Base-by-base conservation (phyloP, 1,140 invertebrate genomes). In the Atta cephalotes region DNA sequence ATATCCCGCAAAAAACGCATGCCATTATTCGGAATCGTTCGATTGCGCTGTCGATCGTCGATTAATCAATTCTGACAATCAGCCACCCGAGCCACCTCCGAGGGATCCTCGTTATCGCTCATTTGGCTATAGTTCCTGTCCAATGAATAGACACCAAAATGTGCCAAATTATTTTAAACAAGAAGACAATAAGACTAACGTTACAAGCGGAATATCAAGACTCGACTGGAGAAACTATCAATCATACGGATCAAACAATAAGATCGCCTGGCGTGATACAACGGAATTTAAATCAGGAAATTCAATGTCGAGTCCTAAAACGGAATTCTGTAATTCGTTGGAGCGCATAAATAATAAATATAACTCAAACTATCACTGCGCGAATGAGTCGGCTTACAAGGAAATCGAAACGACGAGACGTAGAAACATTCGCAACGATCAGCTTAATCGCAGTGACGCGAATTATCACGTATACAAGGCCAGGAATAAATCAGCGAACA, bases 71-170 rank as follows among this genome's bases (percentile, higher is more conserved):
- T 65, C 39, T 45, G 45, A 72, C 28, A 63, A 56, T 80, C 90
- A 95, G 53, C 96, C 96, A 14, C 97, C 97, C 0, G 96, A 96
- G n/a, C 97, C 97, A 58, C 97, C 97, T 2, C 97, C 97, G 39
- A 94, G 97, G 89, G 97, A 97, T 94, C 97, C 96, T 28, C 96
- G 96, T 96, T 96, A 60, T 94, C 95, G 81, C 94, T 94, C 91
- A 84, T 96, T 95, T 91, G 1, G 74, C 14, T 89, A 68, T 21
- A 68, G 90, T 77, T 95, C 95, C 85, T 90, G 95, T 90, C 95
- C 96, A 70, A 95, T 95, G 91, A 95, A 94, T 87, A 87, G 28
- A 39, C 51, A 49, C 5, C 74, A 51, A 63, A 28, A 21, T 56
- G 86, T n/a, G 68, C 76, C 56, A 74, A 90, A 62, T 18, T n/a